A percentile compares a stretch with the other conserved stretches of the same genome.
phyloP scores from a whole-genome alignment of 2,888 invertebrate species.

The Polyommatus iphigenia region DNA sequence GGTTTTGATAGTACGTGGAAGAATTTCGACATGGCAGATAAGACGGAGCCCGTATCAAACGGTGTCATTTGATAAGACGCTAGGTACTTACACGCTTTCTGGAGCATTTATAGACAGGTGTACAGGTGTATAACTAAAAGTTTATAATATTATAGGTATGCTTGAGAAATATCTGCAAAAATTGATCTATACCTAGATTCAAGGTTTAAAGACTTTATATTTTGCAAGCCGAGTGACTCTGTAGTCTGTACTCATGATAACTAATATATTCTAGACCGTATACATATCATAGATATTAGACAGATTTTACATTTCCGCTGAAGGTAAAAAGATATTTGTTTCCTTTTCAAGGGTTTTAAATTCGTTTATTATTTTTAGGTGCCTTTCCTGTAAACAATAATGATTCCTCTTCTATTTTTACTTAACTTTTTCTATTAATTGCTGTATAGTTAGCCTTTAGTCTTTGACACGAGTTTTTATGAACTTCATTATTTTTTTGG shows the following conservation, averaged over 20 bases:
- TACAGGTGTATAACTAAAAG: conserved; percentile 22
- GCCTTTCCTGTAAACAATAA: too few relatives aligned
- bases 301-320: too few relatives aligned
- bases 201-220: not conserved
- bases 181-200: not conserved
- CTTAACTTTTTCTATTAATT: too few relatives aligned
- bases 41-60: conserved; percentile 45
- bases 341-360: not conserved
- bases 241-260: too few relatives aligned
- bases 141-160: not conserved
- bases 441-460: too few relatives aligned
- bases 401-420: too few relatives aligned
- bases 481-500: too few relatives aligned
- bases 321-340: not conserved
- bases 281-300: too few relatives aligned
- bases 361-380: too few relatives aligned
- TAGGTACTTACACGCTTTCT: conserved; percentile 29
- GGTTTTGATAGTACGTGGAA: conserved; percentile 68
- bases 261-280: not conserved
- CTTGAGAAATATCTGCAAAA: not conserved
- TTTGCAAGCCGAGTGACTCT: too few relatives aligned
- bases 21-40: conserved; percentile 78
- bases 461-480: too few relatives aligned
- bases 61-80: conserved; percentile 35
- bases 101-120: conserved; percentile 24